Evolutionary conservation across 2,888 invertebrate genomes (phyloP), one percentile per base, ranked within the genome.

Genomic region (Hirtodrosophila trivittata): DNA sequence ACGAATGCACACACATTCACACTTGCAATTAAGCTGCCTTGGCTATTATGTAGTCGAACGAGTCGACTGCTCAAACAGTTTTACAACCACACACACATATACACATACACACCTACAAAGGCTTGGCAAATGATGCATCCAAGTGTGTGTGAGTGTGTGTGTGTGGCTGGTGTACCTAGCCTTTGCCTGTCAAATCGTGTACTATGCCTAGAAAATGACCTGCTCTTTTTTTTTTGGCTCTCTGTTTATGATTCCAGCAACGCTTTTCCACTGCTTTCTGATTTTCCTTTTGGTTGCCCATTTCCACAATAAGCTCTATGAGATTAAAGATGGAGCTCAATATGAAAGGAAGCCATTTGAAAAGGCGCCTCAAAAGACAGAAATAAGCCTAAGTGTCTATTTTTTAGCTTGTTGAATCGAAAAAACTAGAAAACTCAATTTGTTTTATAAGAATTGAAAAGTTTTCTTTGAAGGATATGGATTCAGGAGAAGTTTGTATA

Each of bases 11-110:
- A 46, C 42, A 47, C 45, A 57, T 21, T 49, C 73, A 56, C 43
- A 33, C 47, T 58, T 83, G 84, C 80, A 78, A 80, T 86, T 86
- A 86, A 70, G 70, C 70, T 76, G 71, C 66, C 57, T 66, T 47
- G 38, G 32, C 63, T 56, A 62, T 72, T 67, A 64, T 64, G 64
- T 49, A 65, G 52, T 51, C 46, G 39, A 73, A 72, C 43, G 43
- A 50, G 52, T 35, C 51, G 65, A 37, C 63, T 72, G 63, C 63
- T 66, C 63, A 65, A 65, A 56, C 66, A 51, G 37, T 55, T 58
- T 52, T 42, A 14, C 39, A 21, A 21, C 18, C 33, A 32, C 18
- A 30, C 1, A 49, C 4, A 47, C 46, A 12, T n/a, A 26, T 39
- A 38, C 52, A 33, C 33, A 18, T 26, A 26, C 26, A 16, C 38